Conservation (phyloP, 1,140 invertebrate genomes). For the Atta texana region DNA sequence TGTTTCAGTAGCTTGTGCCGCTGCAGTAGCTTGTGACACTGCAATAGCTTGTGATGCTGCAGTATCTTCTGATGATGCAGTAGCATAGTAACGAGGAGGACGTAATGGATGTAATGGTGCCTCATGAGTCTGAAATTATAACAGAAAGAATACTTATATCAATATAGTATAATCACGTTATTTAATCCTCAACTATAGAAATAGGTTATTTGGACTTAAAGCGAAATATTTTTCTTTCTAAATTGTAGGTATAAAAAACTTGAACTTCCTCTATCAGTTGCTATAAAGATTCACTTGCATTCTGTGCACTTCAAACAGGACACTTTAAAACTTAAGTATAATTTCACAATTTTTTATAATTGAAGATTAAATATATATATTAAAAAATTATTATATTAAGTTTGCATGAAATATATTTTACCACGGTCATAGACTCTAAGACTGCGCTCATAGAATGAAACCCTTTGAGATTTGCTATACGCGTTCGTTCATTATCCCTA, state of each 20-base stretch:
- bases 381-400: no score
- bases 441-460: neutral
- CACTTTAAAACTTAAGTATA: no score
- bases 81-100: neutral
- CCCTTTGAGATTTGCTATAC: neutral
- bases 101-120: slow-evolving; percentile 23
- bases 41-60: neutral
- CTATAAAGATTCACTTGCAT: no score
- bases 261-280: no score
- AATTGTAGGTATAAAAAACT: no score
- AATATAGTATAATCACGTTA: neutral
- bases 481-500: slow-evolving; percentile 29
- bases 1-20: neutral
- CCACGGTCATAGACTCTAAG: neutral
- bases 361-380: no score
- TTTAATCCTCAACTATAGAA: neutral
- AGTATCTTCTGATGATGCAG: neutral
- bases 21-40: no score
- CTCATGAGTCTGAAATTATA: neutral
- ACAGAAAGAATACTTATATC: neutral
- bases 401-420: slow-evolving; percentile 18
- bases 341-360: no score
- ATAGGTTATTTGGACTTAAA: no score
- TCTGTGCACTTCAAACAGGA: no score
- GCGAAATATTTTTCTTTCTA: no score